Evolutionary conservation across 2,113 vertebrate genomes (phyloP).

Genomic region (Rana temporaria): DNA sequence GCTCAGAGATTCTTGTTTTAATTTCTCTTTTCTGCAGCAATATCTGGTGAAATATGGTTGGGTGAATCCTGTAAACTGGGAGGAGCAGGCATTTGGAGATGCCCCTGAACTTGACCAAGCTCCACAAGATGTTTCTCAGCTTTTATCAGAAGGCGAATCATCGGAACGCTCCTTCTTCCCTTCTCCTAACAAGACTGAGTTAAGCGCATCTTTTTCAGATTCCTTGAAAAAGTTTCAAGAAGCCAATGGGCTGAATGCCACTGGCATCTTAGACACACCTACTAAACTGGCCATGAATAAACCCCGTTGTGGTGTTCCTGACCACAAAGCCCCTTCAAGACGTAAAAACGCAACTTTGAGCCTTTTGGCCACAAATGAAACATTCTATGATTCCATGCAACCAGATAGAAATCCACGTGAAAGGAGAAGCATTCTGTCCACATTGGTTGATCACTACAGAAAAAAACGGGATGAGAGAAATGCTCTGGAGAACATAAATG

Average conservation of each 20-base stretch:
- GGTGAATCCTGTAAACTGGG: conserved; percentile 54
- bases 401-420: background rate
- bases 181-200: background rate
- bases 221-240: conserved; percentile 58
- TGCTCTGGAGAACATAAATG: background rate
- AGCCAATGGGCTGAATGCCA: conserved; percentile 55
- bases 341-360: conserved; percentile 37
- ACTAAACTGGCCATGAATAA: conserved; percentile 58
- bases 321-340: conserved; percentile 34
- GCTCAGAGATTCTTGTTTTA: background rate
- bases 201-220: conserved; percentile 35
- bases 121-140: conserved; percentile 50
- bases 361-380: background rate
- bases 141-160: conserved; percentile 52
- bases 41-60: conserved; percentile 57
- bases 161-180: background rate
- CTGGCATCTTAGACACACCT: conserved; percentile 51
- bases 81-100: conserved; percentile 43
- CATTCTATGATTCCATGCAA: background rate
- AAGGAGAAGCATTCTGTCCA: conserved; percentile 49
- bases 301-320: conserved; percentile 60
- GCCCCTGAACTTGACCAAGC: conserved; percentile 44
- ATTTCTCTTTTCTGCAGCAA: conserved; percentile 28
- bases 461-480: conserved; percentile 34
- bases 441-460: conserved; percentile 46